Percentiles rank a stretch among this genome's conserved stretches.
Evolutionary conservation across 2,888 invertebrate species (phyloP).

Genomic region (Anarsia innoxiella): DNA sequence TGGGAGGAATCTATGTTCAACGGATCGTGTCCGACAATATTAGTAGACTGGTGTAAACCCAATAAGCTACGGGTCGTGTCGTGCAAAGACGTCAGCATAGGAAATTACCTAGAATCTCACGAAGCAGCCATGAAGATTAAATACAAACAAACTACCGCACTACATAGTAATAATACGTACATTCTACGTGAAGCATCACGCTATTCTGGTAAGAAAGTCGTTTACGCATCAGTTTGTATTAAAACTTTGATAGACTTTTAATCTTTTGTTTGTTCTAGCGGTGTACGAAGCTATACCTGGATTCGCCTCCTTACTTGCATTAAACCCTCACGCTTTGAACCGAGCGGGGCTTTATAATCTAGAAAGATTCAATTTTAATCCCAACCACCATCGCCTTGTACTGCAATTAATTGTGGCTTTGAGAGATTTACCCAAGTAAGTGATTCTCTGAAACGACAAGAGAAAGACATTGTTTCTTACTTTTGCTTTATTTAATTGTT

Average conservation of each 20-base stretch:
- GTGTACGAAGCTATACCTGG: constrained; percentile 71
- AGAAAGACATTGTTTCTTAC: neutral
- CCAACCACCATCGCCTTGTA: constrained; percentile 61
- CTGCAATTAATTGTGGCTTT: constrained; percentile 71
- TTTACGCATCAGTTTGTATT: constrained; percentile 3
- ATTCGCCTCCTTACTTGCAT: constrained; percentile 65
- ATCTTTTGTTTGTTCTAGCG: constrained; percentile 41
- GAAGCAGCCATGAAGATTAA: constrained; percentile 66
- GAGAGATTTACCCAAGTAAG: constrained; percentile 71
- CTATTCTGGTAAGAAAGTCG: constrained; percentile 54
- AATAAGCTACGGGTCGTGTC: constrained; percentile 61
- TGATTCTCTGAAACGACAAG: constrained; percentile 9
- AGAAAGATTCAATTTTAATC: constrained; percentile 55
- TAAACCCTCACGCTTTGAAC: constrained; percentile 69
- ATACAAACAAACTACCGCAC: constrained; percentile 57
- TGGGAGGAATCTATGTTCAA: constrained; percentile 66
- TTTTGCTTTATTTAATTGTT: constrained; percentile 19
- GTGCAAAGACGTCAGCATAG: constrained; percentile 69
- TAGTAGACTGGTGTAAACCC: constrained; percentile 69
- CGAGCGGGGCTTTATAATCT: constrained; percentile 59
- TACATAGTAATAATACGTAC: constrained; percentile 65
- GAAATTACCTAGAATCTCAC: constrained; percentile 69
- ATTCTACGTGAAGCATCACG: constrained; percentile 62
- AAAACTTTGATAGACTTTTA: constrained; percentile 8
- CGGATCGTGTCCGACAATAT: constrained; percentile 53